A percentile compares a stretch with the other conserved stretches of the same genome.
Conservation (phyloP, 2,888 invertebrate species). For the Acanthosepion lycidas region DNA sequence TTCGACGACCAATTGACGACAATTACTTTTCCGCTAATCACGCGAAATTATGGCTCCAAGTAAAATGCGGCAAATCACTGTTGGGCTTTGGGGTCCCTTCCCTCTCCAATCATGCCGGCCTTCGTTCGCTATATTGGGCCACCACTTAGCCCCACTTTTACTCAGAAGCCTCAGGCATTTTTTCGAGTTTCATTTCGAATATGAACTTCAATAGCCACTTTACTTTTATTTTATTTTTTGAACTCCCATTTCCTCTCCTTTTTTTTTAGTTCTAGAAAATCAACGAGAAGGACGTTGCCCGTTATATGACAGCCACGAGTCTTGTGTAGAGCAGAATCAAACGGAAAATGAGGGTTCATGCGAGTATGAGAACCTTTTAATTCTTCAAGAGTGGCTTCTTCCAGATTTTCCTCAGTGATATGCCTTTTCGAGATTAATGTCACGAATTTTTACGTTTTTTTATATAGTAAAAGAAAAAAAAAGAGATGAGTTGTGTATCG, state of each 20-base stretch:
- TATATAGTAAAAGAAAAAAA: too few species aligned
- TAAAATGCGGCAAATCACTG: background rate
- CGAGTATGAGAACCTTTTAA: too few species aligned
- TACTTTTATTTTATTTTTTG: background rate
- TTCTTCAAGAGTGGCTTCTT: background rate
- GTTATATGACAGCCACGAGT: background rate
- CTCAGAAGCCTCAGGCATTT: background rate
- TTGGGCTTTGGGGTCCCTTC: background rate
- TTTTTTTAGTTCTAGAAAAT: too few species aligned
- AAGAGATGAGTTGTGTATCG: too few species aligned
- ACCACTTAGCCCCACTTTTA: constrained; percentile 17
- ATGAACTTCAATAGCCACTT: constrained; percentile 15
- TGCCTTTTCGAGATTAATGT: background rate
- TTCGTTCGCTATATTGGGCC: background rate
- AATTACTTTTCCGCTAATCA: background rate
- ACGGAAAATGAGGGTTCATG: too few species aligned
- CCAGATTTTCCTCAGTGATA: background rate
- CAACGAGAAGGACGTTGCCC: too few species aligned
- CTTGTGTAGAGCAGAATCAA: too few species aligned
- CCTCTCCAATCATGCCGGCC: background rate
- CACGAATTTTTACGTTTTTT: too few species aligned
- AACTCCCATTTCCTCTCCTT: background rate
- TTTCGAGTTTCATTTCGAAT: background rate
- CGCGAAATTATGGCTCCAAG: background rate
- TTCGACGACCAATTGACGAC: constrained; percentile 11